Percentiles rank a stretch among this genome's conserved stretches.
Evolutionary conservation across 2,888 invertebrate genomes (phyloP).

Genomic region (Imbricaverruca yamaguchii): DNA sequence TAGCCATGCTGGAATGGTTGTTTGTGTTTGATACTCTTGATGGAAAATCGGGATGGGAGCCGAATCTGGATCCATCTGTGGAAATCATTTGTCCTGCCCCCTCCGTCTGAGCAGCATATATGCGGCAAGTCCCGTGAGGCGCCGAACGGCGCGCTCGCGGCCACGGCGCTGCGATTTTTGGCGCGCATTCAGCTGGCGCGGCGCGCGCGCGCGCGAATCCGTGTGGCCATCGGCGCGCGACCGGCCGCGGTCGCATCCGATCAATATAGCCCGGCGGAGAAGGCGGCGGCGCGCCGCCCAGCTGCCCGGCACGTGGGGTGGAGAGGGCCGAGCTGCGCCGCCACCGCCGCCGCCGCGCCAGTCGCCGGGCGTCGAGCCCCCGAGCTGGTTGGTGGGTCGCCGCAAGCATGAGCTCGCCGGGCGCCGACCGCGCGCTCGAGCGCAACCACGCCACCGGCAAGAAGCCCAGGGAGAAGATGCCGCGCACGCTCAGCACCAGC

Average conservation of each 20-base stretch:
- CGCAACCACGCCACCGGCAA: slow-evolving; percentile 10
- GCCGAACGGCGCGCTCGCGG: not conserved
- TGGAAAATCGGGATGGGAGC: no score
- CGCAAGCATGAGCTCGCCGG: slow-evolving; percentile 24
- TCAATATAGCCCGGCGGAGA: slow-evolving; percentile 1
- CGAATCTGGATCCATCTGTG: no score
- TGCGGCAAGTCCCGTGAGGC: not conserved
- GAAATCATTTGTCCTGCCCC: no score
- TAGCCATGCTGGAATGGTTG: no score
- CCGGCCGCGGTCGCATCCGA: not conserved
- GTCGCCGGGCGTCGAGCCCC: no score
- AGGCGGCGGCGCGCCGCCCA: not conserved
- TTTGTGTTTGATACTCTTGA: no score
- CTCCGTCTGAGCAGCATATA: no score
- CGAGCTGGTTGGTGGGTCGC: not conserved
- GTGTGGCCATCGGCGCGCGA: not conserved
- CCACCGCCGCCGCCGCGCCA: no score
- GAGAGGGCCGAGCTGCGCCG: no score
- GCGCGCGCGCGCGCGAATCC: not conserved
- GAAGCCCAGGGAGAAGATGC: slow-evolving; percentile 40
- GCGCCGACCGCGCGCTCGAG: slow-evolving; percentile 17
- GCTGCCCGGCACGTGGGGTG: no score
- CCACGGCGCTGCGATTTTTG: not conserved
- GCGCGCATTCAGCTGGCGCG: not conserved
- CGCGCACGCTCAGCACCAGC: slow-evolving; percentile 67